Evolutionary conservation across 2,797 vertebrate species (phyloP), one percentile per base, ranked within the genome.

Genomic region (Channa striata): DNA sequence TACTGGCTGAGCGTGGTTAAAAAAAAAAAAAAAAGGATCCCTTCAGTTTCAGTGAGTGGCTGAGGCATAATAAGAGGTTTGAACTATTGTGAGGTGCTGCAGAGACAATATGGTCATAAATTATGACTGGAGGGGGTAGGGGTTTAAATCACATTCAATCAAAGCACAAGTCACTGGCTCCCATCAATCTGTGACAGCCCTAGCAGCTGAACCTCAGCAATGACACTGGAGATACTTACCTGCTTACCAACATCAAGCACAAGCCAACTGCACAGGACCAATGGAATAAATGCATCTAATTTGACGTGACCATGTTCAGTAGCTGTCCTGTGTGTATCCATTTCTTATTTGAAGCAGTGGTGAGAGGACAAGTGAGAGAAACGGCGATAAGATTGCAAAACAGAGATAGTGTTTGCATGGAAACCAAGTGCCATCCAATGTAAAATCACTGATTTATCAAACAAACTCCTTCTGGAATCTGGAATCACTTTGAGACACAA

Each of bases 51-150:
- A 65, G 61, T 75, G 84, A 85, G 82, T 5, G 68, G 68, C 63
- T 37, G 20, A 77, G 69, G 80, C n/a, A n/a, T 77, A 85, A 86
- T 80, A 87, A 87, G 81, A 89, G 66, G 64, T 77, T 61, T 78
- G 65, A 83, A 77, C 89, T 62, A 80, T 80, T 83, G 87, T 90
- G 64, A 83, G 56, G 74, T 19, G 20, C 81, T 20, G 68, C 65
- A 64, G 68, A 88, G 86, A 94, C 90, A 92, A 93, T 91, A 76
- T 78, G 82, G 84, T 75, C 91, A 88, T 92, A 93, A 93, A 93
- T 88, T 85, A 82, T 4, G 25, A 30, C n/a, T 30, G 25, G 25
- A 30, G 6, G 73, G 73, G 58, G 52, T 5, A 36, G 79, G 75
- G 78, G 51, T 72, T 82, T 85, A 86, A 92, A 91, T 89, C 83